Conservation (phyloP, 2,888 invertebrate genomes). For the Timema podura region DNA sequence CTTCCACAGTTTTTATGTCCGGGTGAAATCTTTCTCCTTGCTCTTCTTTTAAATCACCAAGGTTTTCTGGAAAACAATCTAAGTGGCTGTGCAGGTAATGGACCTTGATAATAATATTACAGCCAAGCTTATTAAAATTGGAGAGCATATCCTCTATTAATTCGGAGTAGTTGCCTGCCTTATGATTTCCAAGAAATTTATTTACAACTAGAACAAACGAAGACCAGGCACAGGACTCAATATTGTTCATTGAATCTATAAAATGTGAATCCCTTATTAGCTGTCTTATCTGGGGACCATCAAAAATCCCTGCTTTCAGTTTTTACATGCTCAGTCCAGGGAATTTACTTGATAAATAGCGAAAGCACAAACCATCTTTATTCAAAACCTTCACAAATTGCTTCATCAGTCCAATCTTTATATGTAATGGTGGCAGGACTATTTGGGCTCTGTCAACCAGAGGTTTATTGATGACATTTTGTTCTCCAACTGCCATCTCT, state of each 20-base stretch:
- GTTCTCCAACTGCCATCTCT: background rate
- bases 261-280: constrained; percentile 14
- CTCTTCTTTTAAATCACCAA: constrained; percentile 17
- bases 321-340: constrained; percentile 1
- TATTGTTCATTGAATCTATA: background rate
- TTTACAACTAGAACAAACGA: constrained; percentile 25
- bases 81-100: constrained; percentile 37
- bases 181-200: constrained; percentile 21
- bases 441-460: background rate
- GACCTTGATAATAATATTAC: constrained; percentile 40
- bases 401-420: constrained; percentile 1
- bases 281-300: constrained; percentile 13
- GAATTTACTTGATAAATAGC: background rate
- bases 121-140: constrained; percentile 32
- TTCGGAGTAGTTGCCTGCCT: background rate
- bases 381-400: constrained; percentile 10
- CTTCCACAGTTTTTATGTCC: constrained; percentile 19
- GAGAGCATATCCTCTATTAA: background rate
- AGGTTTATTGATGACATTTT: background rate
- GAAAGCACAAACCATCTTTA: background rate
- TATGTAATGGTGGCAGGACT: constrained; percentile 7
- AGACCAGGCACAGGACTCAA: background rate
- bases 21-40: constrained; percentile 21
- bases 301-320: constrained; percentile 7
- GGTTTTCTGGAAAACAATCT: constrained; percentile 19